Evolutionary conservation across 2,113 vertebrate genomes (phyloP), one percentile per base, ranked within the genome.

Genomic region (Eidolon helvum): DNA sequence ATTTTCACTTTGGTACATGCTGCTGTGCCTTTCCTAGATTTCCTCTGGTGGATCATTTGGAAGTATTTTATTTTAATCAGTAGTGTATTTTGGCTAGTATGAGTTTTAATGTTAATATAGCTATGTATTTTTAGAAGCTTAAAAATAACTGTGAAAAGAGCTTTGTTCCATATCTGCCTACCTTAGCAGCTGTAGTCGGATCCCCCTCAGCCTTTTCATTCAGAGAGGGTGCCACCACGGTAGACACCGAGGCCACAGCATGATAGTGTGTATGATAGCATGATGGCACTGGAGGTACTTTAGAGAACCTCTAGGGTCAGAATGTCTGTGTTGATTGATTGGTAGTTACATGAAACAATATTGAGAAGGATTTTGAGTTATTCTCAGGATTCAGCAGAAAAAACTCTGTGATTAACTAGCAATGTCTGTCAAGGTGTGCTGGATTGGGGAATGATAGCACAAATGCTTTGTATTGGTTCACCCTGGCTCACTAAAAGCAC

Each of bases 111-210:
- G 89, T 77, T 87, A 92, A 71, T 72, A 48, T 83, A 66, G 63
- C n/a, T 33, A 65, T 74, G n/a, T 94, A 94, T 94, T 97, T 97
- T 84, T 83, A 80, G 59, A 87, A 84, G 57, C 87, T 91, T 68
- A 96, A 96, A 94, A 96, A 84, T 83, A 92, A 95, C 55, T 48
- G 22, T 35, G n/a, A 74, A 48, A 82, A 85, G 74, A 95, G 55
- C 63, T 78, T 82, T 96, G 53, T 93, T 74, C 35, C 8, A 4
- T 78, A 38, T 74, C 63, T 89, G 48, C 53, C 87, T 82, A 45
- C 53, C 83, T 86, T 45, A 71, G 65, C 65, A 78, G 71, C 77
- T 53, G 26, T 19, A 59, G 69, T 75, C 33, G 57, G 16, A 55
- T 10, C 69, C 9, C 55, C 69, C 75, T 93, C 38, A 33, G n/a